Base-by-base conservation (phyloP, 1,140 invertebrate species). In the Cecropterus lyciades region DNA sequence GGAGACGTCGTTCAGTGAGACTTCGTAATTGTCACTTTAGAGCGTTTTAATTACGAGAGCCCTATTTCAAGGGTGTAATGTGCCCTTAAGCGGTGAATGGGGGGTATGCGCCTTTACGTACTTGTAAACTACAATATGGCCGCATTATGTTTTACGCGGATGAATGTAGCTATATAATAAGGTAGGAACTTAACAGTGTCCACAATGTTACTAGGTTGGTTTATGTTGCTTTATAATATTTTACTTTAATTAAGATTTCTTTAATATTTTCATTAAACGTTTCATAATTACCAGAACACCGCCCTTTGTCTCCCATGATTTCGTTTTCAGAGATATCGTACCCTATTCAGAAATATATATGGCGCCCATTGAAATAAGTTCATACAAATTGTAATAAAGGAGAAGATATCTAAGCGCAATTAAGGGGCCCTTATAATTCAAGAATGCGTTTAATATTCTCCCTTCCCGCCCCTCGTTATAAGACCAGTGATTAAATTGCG, bases 41-140 rank as follows among this genome's bases (percentile, higher is more conserved):
- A 79, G 77, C 73, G 84, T 82, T 91, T 89, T 87, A 91, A 91
- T 89, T 88, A 89, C 81, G 72, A 70, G 75, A 77, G 75, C 76
- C 76, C 77, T 84, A 84, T 87, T 84, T 72, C 67, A 70, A 81
- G 80, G 85, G 84, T 87, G 72, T 80, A 84, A 88, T 84, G 78
- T 64, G 77, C 82, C 77, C 82, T 87, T 81, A 89, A 86, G 82
- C 75, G 79, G 40, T 74, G 67, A 80, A 77, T 65, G 74, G 59
- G 65, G 70, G 73, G 71, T 49, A 72, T 66, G 70, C 40, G 72
- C 70, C 70, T 75, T 82, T 72, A 80, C 73, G 75, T 69, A 77
- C 75, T 70, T 77, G 83, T 89, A 83, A 88, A 88, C 78, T 87
- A 86, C 75, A 66, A 72, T 74, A 77, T 69, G 66, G 72, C 68